phyloP scores from a whole-genome alignment of 2,113 vertebrate species.

The Pangasianodon gigas region DNA sequence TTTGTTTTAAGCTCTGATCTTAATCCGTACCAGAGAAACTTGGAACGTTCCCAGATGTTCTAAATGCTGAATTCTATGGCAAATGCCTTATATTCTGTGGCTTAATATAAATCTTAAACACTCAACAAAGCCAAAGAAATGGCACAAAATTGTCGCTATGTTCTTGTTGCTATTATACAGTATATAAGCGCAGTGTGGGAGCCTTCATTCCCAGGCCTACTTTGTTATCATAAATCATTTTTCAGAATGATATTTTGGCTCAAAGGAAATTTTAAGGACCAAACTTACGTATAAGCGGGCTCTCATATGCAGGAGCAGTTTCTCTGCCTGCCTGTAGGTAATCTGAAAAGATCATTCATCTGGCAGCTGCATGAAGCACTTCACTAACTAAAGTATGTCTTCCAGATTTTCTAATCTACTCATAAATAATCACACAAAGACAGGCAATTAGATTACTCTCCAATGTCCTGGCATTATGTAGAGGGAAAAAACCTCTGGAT shows the following conservation, averaged over 20 bases:
- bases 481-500: constrained; percentile 66
- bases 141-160: constrained; percentile 31
- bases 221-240: constrained; percentile 49
- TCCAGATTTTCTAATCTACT: constrained; percentile 75
- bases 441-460: constrained; percentile 77
- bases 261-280: constrained; percentile 67
- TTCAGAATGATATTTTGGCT: constrained; percentile 61
- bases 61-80: constrained; percentile 35
- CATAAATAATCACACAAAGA: constrained; percentile 80
- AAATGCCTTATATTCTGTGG: background rate
- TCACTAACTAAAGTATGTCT: constrained; percentile 67
- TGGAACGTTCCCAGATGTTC: constrained; percentile 43
- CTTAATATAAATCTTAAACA: constrained; percentile 45
- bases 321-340: constrained; percentile 70
- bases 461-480: constrained; percentile 70
- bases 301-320: constrained; percentile 63
- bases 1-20: constrained; percentile 42
- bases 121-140: constrained; percentile 36
- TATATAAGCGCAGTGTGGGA: constrained; percentile 26
- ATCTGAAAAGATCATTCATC: constrained; percentile 64
- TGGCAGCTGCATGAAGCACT: constrained; percentile 73
- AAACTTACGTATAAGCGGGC: constrained; percentile 55
- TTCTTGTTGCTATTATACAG: constrained; percentile 20
- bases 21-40: constrained; percentile 48
- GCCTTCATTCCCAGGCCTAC: constrained; percentile 63